These are phyloP conservation scores for Loriculus beryllinus DNA, from an alignment of 2,797 vertebrate species.

Conservation along the genomic window DNA sequence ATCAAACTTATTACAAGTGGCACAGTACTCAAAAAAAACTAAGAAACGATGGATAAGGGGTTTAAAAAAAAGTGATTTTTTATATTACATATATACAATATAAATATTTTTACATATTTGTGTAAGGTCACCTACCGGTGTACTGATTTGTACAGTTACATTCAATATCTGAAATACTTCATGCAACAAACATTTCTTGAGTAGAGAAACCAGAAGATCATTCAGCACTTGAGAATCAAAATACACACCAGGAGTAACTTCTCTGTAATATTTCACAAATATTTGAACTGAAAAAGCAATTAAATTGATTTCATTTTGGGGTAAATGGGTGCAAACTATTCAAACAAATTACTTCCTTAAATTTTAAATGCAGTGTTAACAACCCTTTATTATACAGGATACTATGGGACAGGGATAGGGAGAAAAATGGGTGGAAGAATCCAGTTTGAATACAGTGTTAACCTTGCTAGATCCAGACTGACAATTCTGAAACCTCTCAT, in stretches of 20 bases:
- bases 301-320: not conserved
- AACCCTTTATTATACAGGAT: not conserved
- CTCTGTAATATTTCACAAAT: conserved; percentile 85
- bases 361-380: not conserved
- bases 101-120: not conserved
- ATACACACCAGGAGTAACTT: conserved; percentile 77
- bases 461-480: not conserved
- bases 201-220: conserved; percentile 81
- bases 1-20: not conserved
- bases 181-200: conserved; percentile 77
- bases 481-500: not conserved
- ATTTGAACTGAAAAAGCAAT: conserved; percentile 78
- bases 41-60: not conserved
- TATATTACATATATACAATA: not conserved
- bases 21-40: not conserved
- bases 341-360: not conserved
- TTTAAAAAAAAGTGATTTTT: not conserved
- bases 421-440: not conserved
- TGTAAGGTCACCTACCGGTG: conserved; percentile 70
- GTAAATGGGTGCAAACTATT: not conserved
- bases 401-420: not conserved
- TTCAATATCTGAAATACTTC: conserved; percentile 81
- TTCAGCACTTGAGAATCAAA: conserved; percentile 80
- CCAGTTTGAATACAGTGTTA: not conserved
- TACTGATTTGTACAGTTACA: conserved; percentile 65